Percentiles rank a stretch among this genome's conserved stretches.
Evolutionary conservation across 2,113 vertebrate species (phyloP).

Genomic region (Cnemophilus loriae): DNA sequence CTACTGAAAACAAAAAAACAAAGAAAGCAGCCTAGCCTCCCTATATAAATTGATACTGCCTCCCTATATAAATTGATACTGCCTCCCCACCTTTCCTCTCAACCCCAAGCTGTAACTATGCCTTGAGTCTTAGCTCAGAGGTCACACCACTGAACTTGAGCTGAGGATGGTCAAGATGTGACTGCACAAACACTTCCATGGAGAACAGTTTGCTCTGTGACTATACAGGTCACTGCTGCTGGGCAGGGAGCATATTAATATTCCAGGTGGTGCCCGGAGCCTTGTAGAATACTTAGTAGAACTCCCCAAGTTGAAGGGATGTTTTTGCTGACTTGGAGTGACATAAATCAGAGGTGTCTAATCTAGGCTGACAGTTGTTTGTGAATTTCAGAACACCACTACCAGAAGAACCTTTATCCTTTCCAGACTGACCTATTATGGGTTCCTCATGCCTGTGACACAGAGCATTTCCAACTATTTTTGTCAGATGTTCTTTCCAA

Average conservation of each 20-base stretch:
- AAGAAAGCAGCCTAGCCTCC: not conserved
- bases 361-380: not conserved
- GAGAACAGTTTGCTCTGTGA: not conserved
- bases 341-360: not conserved
- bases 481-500: not conserved
- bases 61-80: not conserved
- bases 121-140: not conserved
- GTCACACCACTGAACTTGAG: not conserved
- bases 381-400: not conserved
- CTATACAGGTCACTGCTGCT: not conserved
- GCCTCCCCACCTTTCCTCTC: not conserved
- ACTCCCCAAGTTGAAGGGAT: not conserved
- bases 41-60: not conserved
- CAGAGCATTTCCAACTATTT: not conserved
- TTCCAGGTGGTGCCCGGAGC: not conserved
- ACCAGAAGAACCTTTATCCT: not conserved
- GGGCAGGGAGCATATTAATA: not conserved
- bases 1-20: not conserved
- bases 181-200: not conserved
- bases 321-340: not conserved
- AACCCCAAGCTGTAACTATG: not conserved
- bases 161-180: not conserved
- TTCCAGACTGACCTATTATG: not conserved
- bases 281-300: not conserved
- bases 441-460: not conserved